Evolutionary conservation across 2,113 vertebrate genomes (phyloP), one percentile per base, ranked within the genome.

Genomic region (Nycticorax nycticorax): DNA sequence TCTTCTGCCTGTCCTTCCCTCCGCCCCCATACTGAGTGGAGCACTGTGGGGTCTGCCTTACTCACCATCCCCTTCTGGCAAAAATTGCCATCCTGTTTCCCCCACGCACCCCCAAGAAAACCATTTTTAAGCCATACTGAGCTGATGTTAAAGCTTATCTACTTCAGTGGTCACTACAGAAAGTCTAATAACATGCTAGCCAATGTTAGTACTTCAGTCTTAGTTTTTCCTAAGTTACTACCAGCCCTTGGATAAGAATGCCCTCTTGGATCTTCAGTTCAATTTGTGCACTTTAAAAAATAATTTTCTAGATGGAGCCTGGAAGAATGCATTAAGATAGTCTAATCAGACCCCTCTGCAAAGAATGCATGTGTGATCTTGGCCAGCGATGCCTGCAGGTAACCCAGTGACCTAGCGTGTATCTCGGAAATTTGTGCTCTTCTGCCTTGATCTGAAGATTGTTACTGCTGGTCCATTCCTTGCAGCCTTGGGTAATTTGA

Each of bases 391-490:
- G 92, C 77, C 85, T 69, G 84, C 71, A 85, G 77, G 94, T 89
- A 64, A 69, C 10, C 26, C n/a, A n/a, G 33, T 62, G 53, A 60
- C 52, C 43, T 17, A 43, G 28, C 0, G 0, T 71, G 1, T 76
- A 1, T 91, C 55, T 91, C 72, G 47, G 55, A 86, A 50, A 75
- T 45, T 52, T 6, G 33, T 32, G 17, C 32, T 90, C 35, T 89
- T 72, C 68, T 73, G 62, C 24, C 74, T 85, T 76, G 62, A 94
- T 95, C 67, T 94, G 74, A 82, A 88, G 81, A 72, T 63, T 72
- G 60, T 35, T 72, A 4, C 63, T 88, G 72, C 37, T 53, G 39
- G 19, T 11, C 15, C 3, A 2, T 68, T 90, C 3, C 4, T 74
- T 80, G 37, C 30, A 92, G 72, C 60, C 76, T 52, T 79, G 66